Base-by-base conservation (phyloP, 2,113 vertebrate genomes). In the human region DNA sequence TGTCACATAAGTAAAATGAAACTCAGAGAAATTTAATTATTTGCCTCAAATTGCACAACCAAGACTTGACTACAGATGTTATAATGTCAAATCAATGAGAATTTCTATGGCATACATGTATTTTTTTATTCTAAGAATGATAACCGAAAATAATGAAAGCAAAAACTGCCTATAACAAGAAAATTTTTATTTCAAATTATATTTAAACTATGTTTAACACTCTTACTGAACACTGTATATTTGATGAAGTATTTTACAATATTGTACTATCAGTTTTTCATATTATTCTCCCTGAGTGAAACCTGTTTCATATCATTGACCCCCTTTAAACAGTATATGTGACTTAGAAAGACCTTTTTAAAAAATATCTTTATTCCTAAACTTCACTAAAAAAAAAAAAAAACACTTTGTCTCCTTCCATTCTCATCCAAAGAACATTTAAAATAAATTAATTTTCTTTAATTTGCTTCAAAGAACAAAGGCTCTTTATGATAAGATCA, bases 21-120 rank as follows among this genome's bases (percentile, higher is more conserved):
- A 68, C 45, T 70, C 6, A 95, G 27, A 95, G 27, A 88, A 87
- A 81, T 88, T 79, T 64, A 92, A 81, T 66, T 92, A 6, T 76
- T 68, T 40, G 32, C 6, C 3, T 50, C 43, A 83, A 96, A 76
- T 48, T 27, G 23, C 25, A 72, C 40, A 79, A 70, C 11, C 14
- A 72, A 45, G 20, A 59, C 23, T 89, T 72, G 27, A 79, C 14
- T 35, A 50, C 7, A 43, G 40, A 72, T 78, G 35, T 35, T 89
- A 23, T 35, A 52, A 79, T 79, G 27, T 78, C 27, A 66, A 82
- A 40, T 52, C 76, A 22, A 25, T 35, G 40, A 92, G 32, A 70
- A 59, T 80, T 80, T 80, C 61, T 85, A 22, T 85, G 25, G 52
- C 18, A 25, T 27, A 61, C 52, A 9, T 84, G 22, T 9, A 38